Conservation (phyloP, 37 sponge, comb jelly and placozoan genomes). For the Halichondria panicea region DNA sequence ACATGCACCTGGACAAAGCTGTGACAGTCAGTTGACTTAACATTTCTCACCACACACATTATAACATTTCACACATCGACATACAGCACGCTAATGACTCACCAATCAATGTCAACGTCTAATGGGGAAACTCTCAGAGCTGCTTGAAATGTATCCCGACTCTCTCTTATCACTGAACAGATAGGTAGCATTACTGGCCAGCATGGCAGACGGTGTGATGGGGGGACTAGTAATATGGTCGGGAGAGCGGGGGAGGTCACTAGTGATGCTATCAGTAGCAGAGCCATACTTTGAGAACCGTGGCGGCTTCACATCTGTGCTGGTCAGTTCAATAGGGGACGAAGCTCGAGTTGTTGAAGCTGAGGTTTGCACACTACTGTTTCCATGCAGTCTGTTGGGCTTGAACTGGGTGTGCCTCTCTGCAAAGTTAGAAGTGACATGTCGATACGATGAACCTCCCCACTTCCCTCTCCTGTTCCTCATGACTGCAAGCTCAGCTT, state of each 20-base stretch:
- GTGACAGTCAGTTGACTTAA: no score
- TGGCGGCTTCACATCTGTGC: conserved; percentile 12
- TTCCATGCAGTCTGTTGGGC: conserved; percentile 17
- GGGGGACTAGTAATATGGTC: conserved; percentile 43
- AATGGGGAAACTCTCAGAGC: conserved; percentile 40
- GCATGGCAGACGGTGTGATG: conserved; percentile 27
- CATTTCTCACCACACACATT: no score
- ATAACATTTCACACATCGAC: no score
- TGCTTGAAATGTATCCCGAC: conserved; percentile 74
- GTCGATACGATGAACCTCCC: conserved; percentile 63
- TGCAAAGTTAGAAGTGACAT: conserved; percentile 68
- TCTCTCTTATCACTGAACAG: conserved; percentile 40
- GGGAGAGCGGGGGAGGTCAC: conserved; percentile 17
- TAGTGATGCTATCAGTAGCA: conserved; percentile 40
- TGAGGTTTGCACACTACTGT: conserved; percentile 17
- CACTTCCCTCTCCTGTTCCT: conserved; percentile 25
- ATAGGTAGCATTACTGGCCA: background rate
- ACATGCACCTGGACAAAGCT: no score
- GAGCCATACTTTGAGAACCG: conserved; percentile 24
- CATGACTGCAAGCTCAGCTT: conserved; percentile 14
- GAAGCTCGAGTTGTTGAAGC: conserved; percentile 10
- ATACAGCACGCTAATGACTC: no score
- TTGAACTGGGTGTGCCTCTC: conserved; percentile 52
- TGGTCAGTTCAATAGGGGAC: background rate
- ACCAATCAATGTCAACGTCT: background rate